Conservation (phyloP, 2,797 vertebrate species). For the Rhynchonycteris naso region DNA sequence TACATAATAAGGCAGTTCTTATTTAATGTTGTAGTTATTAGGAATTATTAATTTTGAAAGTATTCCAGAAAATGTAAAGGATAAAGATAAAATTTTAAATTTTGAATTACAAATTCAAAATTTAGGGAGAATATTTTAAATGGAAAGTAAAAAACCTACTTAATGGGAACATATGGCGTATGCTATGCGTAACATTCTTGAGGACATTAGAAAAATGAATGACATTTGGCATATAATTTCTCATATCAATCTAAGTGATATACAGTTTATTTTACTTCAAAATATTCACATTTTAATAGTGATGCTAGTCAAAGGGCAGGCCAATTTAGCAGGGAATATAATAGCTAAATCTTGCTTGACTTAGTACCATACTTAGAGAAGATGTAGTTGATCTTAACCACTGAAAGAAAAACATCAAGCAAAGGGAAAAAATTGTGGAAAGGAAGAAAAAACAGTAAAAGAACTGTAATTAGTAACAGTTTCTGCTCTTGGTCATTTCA, state of each 20-base stretch:
- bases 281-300: slow-evolving; percentile 48
- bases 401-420: slow-evolving; percentile 32
- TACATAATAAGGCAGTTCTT: slow-evolving; percentile 30
- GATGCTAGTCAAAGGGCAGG: not conserved
- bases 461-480: not conserved
- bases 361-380: slow-evolving; percentile 25
- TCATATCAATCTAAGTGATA: not conserved
- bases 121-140: slow-evolving; percentile 21
- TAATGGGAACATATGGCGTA: not conserved
- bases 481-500: not conserved
- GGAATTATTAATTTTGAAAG: slow-evolving; percentile 42
- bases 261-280: slow-evolving; percentile 12
- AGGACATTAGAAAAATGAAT: slow-evolving; percentile 40
- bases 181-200: not conserved
- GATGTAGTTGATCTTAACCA: slow-evolving; percentile 11
- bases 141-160: slow-evolving; percentile 40
- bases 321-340: not conserved
- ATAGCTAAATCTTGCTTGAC: slow-evolving; percentile 24
- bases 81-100: slow-evolving; percentile 25
- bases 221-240: slow-evolving; percentile 6
- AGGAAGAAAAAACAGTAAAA: not conserved
- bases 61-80: not conserved
- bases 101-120: slow-evolving; percentile 38
- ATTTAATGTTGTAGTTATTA: slow-evolving; percentile 21
- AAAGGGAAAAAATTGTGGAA: not conserved